Conservation (phyloP, 2,797 vertebrate genomes). For the Antennarius maculatus region DNA sequence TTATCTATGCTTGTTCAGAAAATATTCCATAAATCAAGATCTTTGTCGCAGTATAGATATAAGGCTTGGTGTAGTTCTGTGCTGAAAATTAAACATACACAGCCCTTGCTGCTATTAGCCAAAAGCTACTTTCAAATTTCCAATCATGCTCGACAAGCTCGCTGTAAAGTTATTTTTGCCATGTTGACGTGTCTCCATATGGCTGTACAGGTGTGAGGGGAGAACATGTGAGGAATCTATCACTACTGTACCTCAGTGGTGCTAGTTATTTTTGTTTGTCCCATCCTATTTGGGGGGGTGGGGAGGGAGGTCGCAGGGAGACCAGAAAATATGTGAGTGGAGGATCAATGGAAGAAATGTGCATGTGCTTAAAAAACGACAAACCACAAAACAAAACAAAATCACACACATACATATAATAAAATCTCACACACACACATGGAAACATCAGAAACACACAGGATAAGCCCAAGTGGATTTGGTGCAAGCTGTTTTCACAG, state of each 20-base stretch:
- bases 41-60: not conserved
- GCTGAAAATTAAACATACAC: not conserved
- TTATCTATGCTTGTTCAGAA: no score
- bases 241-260: constrained; percentile 47
- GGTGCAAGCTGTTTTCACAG: constrained; percentile 96
- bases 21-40: no score
- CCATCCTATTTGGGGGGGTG: constrained; percentile 45
- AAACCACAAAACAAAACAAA: constrained; percentile 43
- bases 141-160: constrained; percentile 25
- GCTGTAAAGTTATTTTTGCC: constrained; percentile 65
- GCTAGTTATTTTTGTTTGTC: constrained; percentile 67
- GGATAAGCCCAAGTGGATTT: constrained; percentile 94
- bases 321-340: constrained; percentile 44
- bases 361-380: constrained; percentile 54
- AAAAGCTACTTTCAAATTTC: constrained; percentile 22
- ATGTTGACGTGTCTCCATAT: constrained; percentile 66
- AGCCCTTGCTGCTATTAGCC: constrained; percentile 16
- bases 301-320: no score
- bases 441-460: constrained; percentile 77
- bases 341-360: constrained; percentile 65
- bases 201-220: constrained; percentile 72
- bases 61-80: not conserved
- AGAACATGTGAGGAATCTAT: constrained; percentile 64
- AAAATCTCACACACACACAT: constrained; percentile 35
- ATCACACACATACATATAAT: constrained; percentile 49